A percentile compares a stretch with the other conserved stretches of the same genome.
Evolutionary conservation across 2,113 vertebrate species (phyloP).

Genomic region (Scomber japonicus): DNA sequence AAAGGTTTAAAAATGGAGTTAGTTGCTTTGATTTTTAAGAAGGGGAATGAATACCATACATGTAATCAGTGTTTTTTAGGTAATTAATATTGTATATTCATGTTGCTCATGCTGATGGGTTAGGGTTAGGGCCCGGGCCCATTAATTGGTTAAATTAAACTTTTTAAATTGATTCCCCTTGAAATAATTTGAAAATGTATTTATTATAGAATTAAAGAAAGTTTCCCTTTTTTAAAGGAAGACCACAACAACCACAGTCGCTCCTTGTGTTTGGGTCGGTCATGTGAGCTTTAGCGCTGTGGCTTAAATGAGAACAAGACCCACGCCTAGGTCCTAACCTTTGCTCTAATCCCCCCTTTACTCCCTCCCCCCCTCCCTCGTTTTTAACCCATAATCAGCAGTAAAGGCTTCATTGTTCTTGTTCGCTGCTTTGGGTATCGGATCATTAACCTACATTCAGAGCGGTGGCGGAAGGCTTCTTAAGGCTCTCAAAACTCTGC

Average conservation of each 20-base stretch:
- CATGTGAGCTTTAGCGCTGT: slow-evolving; percentile 58
- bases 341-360: slow-evolving; percentile 67
- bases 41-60: background rate
- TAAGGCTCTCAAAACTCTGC: slow-evolving; percentile 56
- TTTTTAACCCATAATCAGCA: slow-evolving; percentile 76
- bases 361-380: slow-evolving; percentile 33
- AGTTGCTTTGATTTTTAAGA: background rate
- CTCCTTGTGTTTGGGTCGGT: slow-evolving; percentile 45
- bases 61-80: background rate
- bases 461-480: slow-evolving; percentile 65
- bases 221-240: background rate
- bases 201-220: no score
- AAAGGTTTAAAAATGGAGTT: background rate
- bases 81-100: background rate
- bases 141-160: background rate
- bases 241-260: slow-evolving; percentile 16
- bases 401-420: slow-evolving; percentile 83
- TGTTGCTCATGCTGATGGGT: no score
- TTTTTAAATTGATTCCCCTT: background rate
- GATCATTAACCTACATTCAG: slow-evolving; percentile 85
- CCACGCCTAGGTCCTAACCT: slow-evolving; percentile 73
- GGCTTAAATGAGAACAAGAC: slow-evolving; percentile 58
- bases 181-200: background rate
- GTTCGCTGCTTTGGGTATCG: slow-evolving; percentile 67
- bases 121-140: no score